Conservation (phyloP, 2,888 invertebrate species). For the Barypeithes pellucidus region DNA sequence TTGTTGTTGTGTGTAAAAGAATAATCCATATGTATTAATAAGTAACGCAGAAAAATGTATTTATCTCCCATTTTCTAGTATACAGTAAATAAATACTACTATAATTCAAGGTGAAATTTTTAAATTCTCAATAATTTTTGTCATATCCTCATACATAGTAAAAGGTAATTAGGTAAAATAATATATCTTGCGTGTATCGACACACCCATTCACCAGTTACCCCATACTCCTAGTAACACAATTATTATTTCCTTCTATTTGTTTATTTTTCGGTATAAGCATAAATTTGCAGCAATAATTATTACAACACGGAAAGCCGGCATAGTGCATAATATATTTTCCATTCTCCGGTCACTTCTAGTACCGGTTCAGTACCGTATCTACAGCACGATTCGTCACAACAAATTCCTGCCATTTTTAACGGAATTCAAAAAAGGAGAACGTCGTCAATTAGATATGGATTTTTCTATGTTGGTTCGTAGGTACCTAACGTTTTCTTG, state of each 20-base stretch:
- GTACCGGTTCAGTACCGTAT: slow-evolving; percentile 11
- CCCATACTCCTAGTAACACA: background rate
- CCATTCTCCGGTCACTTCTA: slow-evolving; percentile 32
- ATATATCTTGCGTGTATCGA: background rate
- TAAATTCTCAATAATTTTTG: no score
- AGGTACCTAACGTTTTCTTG: no score
- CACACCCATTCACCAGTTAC: slow-evolving; percentile 20
- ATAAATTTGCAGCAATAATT: slow-evolving; percentile 31
- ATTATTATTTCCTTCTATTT: slow-evolving; percentile 17
- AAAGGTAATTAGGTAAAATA: slow-evolving; percentile 1
- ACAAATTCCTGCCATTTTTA: no score
- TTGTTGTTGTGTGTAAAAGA: no score
- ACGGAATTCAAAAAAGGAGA: no score
- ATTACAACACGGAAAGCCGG: slow-evolving; percentile 1
- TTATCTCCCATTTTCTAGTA: no score
- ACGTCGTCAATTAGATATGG: no score
- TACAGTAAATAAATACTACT: background rate
- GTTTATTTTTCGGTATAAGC: slow-evolving; percentile 22
- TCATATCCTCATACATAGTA: slow-evolving; percentile 3
- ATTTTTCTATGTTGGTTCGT: no score
- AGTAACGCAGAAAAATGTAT: no score
- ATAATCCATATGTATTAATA: no score
- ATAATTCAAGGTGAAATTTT: no score
- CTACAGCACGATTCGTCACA: no score
- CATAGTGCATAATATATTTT: slow-evolving; percentile 1